phyloP scores from a whole-genome alignment of 2,888 invertebrate genomes.

The Helobdella robusta region DNA sequence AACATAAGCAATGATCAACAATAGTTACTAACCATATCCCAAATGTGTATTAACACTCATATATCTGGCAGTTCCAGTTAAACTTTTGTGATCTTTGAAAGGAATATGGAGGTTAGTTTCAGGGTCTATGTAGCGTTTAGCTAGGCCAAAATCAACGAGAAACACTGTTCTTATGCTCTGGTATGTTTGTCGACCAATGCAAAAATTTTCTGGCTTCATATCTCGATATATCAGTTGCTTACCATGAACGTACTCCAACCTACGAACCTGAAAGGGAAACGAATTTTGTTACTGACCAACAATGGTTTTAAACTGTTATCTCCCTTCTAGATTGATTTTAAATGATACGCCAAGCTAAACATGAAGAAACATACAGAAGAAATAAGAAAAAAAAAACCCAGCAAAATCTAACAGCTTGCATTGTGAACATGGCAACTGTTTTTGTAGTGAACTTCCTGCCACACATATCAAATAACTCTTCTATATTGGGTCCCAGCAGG shows the following conservation, averaged over 20 bases:
- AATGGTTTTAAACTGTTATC: neutral
- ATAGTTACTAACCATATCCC: constrained; percentile 70
- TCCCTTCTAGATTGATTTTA: neutral
- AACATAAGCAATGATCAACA: no score
- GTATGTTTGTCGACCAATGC: constrained; percentile 22
- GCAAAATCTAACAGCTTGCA: constrained; percentile 21
- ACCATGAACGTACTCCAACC: constrained; percentile 18
- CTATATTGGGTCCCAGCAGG: constrained; percentile 26
- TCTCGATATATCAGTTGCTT: constrained; percentile 24
- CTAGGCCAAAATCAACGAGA: constrained; percentile 99
- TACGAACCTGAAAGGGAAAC: constrained; percentile 12
- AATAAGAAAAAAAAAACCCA: no score
- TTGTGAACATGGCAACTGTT: constrained; percentile 22
- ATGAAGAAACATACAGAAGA: neutral
- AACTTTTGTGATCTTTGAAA: constrained; percentile 99
- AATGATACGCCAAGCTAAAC: neutral
- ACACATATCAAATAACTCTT: constrained; percentile 24
- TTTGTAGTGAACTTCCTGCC: constrained; percentile 23
- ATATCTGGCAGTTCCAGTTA: constrained; percentile 98
- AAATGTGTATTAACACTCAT: constrained; percentile 99
- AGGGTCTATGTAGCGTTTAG: constrained; percentile 99
- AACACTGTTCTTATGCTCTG: constrained; percentile 56
- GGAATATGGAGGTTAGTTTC: constrained; percentile 90
- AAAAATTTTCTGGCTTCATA: constrained; percentile 27
- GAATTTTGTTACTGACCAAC: neutral